These are phyloP conservation scores for Charina bottae DNA, from an alignment of 2,113 vertebrate genomes.

Conservation along the genomic window DNA sequence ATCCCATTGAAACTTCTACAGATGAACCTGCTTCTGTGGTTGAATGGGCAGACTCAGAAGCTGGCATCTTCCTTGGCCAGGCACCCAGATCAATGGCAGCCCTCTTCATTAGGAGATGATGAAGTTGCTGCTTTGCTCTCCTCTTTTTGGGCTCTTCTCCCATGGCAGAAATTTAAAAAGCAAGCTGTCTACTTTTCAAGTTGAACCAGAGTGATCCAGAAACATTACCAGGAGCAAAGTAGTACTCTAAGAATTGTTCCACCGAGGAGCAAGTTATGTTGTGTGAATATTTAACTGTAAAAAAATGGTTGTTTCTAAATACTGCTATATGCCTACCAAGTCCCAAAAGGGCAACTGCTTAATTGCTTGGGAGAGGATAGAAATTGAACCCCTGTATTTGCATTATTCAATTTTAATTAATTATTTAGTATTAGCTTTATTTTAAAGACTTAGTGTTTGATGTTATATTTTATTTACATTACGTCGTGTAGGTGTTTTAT, in stretches of 20 bases:
- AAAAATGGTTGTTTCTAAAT: background rate
- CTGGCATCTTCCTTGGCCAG: background rate
- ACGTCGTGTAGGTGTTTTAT: background rate
- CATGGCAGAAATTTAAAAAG: background rate
- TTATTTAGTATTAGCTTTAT: background rate
- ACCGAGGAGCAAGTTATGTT: background rate
- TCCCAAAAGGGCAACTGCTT: background rate
- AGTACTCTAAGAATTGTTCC: background rate
- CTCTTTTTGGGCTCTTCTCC: background rate
- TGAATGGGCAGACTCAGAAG: background rate
- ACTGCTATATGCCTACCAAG: too few species aligned
- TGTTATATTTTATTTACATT: background rate
- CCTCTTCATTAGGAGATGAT: background rate
- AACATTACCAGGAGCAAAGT: background rate
- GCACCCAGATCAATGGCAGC: background rate
- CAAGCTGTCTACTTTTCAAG: background rate
- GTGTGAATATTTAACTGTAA: background rate
- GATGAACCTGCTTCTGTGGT: background rate
- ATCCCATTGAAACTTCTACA: background rate
- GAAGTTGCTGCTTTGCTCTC: background rate
- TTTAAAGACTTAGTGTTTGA: background rate
- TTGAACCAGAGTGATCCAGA: background rate
- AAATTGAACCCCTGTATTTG: background rate
- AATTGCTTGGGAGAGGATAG: background rate
- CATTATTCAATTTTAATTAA: background rate